Evolutionary conservation across 2,888 invertebrate genomes (phyloP).

Genomic region (Macrophya alboannulata): DNA sequence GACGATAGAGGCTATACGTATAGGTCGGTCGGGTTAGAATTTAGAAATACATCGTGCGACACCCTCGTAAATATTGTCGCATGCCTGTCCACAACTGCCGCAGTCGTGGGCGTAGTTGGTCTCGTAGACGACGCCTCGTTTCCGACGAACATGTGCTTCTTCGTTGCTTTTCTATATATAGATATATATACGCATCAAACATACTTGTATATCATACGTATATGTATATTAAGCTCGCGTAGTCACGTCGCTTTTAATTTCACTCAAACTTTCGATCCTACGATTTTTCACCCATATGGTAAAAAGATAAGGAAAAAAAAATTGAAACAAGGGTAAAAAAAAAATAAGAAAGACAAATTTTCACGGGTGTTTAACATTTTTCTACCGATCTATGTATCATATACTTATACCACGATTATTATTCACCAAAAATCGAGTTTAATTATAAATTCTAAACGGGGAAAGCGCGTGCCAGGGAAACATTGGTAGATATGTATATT

Average conservation of each 20-base stretch:
- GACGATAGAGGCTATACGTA: background rate
- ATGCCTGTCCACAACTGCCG: slow-evolving; percentile 50
- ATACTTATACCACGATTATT: background rate
- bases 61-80: slow-evolving; percentile 54
- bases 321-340: no score
- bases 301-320: background rate
- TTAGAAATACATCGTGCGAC: slow-evolving; percentile 52
- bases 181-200: background rate
- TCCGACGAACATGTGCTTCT: slow-evolving; percentile 33
- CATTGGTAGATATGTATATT: background rate
- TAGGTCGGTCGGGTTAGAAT: slow-evolving; percentile 48
- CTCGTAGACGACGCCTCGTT: slow-evolving; percentile 32
- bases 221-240: background rate
- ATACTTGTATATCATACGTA: background rate
- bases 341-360: background rate
- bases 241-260: slow-evolving; percentile 4
- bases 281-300: no score
- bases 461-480: background rate
- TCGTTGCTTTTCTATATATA: slow-evolving; percentile 16
- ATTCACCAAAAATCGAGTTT: background rate
- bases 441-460: background rate
- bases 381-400: background rate
- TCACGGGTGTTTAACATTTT: background rate
- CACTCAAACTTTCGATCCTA: background rate
- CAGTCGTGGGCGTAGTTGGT: slow-evolving; percentile 43